These are phyloP conservation scores for Cranoglanis bouderius DNA, from an alignment of 2,113 vertebrate species.

Conservation along the genomic window DNA sequence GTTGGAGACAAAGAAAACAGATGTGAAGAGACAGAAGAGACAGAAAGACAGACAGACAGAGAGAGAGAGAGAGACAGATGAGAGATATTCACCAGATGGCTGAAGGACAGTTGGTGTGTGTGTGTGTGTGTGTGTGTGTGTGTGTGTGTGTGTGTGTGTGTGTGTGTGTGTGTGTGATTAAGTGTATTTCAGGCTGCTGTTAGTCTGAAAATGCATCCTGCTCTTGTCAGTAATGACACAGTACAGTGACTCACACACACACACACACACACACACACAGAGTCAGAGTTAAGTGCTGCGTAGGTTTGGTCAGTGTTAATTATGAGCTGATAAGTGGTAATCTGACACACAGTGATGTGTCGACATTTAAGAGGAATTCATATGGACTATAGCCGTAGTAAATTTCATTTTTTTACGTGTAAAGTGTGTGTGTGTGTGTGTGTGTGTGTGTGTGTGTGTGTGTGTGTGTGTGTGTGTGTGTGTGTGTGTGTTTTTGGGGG, in stretches of 20 bases:
- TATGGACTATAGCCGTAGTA: no score
- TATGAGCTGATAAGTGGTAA: not conserved
- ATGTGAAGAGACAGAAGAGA: not conserved
- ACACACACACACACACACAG: not conserved
- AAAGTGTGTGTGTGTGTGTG: no score
- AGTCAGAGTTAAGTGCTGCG: not conserved
- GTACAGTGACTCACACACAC: not conserved
- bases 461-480: no score
- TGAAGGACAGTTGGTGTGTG: not conserved
- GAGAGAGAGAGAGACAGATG: not conserved
- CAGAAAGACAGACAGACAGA: not conserved
- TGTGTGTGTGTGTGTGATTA: slow-evolving; percentile 14
- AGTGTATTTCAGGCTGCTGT: not conserved
- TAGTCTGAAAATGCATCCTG: not conserved
- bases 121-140: not conserved
- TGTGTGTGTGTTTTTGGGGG: no score
- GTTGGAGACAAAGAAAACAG: not conserved
- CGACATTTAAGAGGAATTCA: not conserved
- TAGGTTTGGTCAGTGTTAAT: slow-evolving; percentile 13
- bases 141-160: slow-evolving; percentile 11
- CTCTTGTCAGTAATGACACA: slow-evolving; percentile 10
- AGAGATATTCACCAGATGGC: slow-evolving; percentile 1
- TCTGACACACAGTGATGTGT: not conserved
- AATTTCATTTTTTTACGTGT: no score
- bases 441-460: no score